Percentiles rank a stretch among this genome's conserved stretches.
Conservation (phyloP, 64 coral and sea anemone genomes). For the Dendronephthya gigantea region DNA sequence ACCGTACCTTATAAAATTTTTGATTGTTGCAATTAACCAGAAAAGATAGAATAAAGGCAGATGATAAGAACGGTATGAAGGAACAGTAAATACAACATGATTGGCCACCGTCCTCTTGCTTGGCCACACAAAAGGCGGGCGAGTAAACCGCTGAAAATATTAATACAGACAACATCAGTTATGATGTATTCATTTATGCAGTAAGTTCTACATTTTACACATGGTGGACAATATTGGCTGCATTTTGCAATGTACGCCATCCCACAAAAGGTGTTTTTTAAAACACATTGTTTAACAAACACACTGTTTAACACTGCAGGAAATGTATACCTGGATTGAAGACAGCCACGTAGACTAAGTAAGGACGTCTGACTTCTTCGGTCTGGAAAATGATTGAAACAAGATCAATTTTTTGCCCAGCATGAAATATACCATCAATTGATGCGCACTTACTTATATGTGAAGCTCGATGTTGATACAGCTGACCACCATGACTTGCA, state of each 20-base stretch:
- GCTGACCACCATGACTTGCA: not conserved
- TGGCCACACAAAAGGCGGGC: not conserved
- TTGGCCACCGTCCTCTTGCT: not conserved
- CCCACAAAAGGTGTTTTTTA: not conserved
- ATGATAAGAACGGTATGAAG: not conserved
- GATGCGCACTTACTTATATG: not conserved
- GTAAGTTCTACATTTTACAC: too few species aligned
- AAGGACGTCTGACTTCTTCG: not conserved
- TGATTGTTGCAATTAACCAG: too few species aligned
- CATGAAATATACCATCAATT: not conserved
- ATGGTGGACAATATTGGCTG: not conserved
- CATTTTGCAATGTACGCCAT: too few species aligned
- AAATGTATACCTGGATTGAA: conserved; percentile 2
- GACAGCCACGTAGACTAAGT: not conserved
- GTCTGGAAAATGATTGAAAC: not conserved
- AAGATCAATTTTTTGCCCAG: not conserved
- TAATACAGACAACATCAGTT: not conserved
- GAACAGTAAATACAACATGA: not conserved
- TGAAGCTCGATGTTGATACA: not conserved
- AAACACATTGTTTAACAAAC: not conserved
- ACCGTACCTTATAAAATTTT: too few species aligned
- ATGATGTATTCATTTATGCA: not conserved
- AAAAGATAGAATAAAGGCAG: not conserved
- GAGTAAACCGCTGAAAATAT: not conserved
- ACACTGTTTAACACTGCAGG: not conserved